Conservation (phyloP, 1,140 invertebrate genomes). For the Zaprionus capensis region DNA sequence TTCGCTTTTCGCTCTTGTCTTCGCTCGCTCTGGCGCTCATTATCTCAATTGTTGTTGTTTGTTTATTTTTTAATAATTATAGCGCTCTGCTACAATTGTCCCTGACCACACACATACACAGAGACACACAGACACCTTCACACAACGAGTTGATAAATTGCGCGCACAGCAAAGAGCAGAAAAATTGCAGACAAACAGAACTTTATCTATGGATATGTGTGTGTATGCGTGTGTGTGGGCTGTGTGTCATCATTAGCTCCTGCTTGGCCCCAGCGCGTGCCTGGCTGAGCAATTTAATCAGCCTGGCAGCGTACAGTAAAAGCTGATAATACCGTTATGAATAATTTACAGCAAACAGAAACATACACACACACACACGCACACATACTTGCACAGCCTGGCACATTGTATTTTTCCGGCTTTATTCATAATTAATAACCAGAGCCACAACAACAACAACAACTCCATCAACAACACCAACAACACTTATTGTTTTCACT, state of each 20-base stretch:
- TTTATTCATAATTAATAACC: slow-evolving; percentile 76
- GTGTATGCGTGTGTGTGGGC: slow-evolving; percentile 6
- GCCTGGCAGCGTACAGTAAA: slow-evolving; percentile 59
- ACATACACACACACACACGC: slow-evolving; percentile 31
- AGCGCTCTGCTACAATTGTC: slow-evolving; percentile 68
- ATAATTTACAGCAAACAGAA: slow-evolving; percentile 67
- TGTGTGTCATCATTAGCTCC: slow-evolving; percentile 52
- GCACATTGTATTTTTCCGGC: slow-evolving; percentile 40
- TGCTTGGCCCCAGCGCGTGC: slow-evolving; percentile 28
- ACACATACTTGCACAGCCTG: slow-evolving; percentile 24
- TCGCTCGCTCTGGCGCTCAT: slow-evolving; percentile 57
- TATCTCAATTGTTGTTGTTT: slow-evolving; percentile 68
- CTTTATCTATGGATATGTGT: slow-evolving; percentile 16
- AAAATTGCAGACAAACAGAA: slow-evolving; percentile 37
- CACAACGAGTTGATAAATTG: slow-evolving; percentile 71
- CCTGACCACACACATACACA: slow-evolving; percentile 63
- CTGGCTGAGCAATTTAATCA: slow-evolving; percentile 75
- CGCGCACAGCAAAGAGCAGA: slow-evolving; percentile 43
- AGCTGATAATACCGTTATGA: slow-evolving; percentile 79
- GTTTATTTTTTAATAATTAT: slow-evolving; percentile 78
- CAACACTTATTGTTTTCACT: slow-evolving; percentile 48
- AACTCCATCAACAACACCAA: slow-evolving; percentile 19
- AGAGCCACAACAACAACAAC: slow-evolving; percentile 27
- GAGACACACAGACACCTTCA: slow-evolving; percentile 25
- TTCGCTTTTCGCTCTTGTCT: slow-evolving; percentile 52